phyloP scores from a whole-genome alignment of 1,140 invertebrate species.

The Drosophila burlai region DNA sequence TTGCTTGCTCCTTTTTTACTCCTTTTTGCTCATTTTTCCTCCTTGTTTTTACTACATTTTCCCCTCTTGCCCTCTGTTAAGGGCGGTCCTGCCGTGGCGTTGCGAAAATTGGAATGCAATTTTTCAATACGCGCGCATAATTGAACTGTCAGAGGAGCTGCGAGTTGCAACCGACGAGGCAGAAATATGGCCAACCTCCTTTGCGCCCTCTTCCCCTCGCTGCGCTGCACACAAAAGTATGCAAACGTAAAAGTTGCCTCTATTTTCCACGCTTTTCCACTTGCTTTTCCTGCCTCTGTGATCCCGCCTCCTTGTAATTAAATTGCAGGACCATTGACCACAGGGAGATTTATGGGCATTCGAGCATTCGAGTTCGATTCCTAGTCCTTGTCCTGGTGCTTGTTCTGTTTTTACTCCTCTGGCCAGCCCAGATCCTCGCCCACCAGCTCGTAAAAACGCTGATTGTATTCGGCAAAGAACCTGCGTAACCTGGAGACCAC shows the following conservation, averaged over 20 bases:
- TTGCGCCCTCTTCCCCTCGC: too few species aligned
- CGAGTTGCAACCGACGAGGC: conserved; percentile 29
- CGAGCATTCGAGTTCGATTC: conserved; percentile 46
- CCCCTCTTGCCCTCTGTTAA: not conserved
- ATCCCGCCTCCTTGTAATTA: conserved; percentile 42
- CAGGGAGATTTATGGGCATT: conserved; percentile 32
- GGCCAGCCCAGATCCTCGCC: conserved; percentile 93
- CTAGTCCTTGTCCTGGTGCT: conserved; percentile 16
- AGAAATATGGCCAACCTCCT: conserved; percentile 48
- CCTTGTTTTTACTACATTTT: conserved; percentile 2
- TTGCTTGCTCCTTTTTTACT: conserved; percentile 15
- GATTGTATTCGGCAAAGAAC: conserved; percentile 98
- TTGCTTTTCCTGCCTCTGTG: not conserved
- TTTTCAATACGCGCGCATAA: conserved; percentile 74
- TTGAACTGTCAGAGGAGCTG: conserved; percentile 75
- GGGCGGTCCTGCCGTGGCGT: conserved; percentile 13
- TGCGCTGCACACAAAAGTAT: conserved; percentile 24
- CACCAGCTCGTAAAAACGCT: conserved; percentile 97
- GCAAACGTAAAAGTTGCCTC: conserved; percentile 29
- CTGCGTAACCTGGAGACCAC: conserved; percentile 95
- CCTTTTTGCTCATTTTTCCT: conserved; percentile 7
- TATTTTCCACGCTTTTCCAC: conserved; percentile 18
- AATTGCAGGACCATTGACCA: conserved; percentile 37
- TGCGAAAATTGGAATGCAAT: conserved; percentile 54
- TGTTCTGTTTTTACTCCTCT: conserved; percentile 62